Base-by-base conservation (phyloP, 2,113 vertebrate genomes). In the Scomber japonicus region DNA sequence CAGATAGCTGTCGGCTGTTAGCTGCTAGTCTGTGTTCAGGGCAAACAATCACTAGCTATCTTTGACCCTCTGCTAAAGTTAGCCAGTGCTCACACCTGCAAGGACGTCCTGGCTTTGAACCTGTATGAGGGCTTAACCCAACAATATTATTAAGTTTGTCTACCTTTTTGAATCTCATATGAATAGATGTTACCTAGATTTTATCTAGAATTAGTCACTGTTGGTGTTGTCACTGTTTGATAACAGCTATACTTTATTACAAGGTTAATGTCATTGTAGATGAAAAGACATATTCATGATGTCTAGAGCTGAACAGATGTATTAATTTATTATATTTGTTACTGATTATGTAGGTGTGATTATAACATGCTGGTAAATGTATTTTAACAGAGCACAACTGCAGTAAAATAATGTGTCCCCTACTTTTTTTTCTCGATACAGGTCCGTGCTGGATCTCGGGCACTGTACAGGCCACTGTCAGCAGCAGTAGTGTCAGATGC, bases 381-480 rank as follows among this genome's bases (percentile, higher is more conserved):
- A 35, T 45, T 30, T 53, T n/a, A 21, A 21, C 49, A 40, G 3
- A 27, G 12, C 27, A 7, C 0, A 4, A 56, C 11, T 56, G 64
- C 55, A 10, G 17, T 2, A 61, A 17, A 21, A 51, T 48, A 14
- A 40, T 35, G 15, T 69, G 0, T 24, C 3, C 11, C 27, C 0
- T 6, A 19, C 51, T 27, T 64, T 0, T 45, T 0, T 44, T 40
- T 92, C 46, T 48, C 21, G 5, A 53, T 87, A 21, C 90, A 99
- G 98, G 94, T 99, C 95, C 97, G 97, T 94, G 95, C 93, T 94
- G 97, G 97, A 93, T 97, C 97, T 82, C 96, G 96, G 94, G 82
- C 92, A 80, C 94, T 96, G 61, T 98, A 93, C 95, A 98, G 98
- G 96, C 98, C 98, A 72, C 94, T 99, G 89, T 97, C 97, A 65